Conservation (phyloP, 2,888 invertebrate genomes). For the Zelleria hepariella region DNA sequence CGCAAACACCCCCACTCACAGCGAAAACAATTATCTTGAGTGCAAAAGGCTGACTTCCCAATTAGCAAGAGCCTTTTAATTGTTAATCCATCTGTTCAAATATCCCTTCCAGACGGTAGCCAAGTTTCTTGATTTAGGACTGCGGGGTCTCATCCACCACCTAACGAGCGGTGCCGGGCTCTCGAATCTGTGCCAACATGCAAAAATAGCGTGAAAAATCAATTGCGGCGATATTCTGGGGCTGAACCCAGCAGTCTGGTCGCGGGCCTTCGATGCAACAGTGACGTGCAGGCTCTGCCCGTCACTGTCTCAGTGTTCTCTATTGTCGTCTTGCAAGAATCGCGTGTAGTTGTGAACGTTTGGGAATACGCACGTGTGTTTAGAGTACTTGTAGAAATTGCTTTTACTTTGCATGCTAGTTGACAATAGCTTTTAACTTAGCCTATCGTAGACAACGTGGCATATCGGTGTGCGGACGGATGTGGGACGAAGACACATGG, state of each 20-base stretch:
- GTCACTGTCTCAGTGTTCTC: no score
- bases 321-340: neutral
- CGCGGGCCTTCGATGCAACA: neutral
- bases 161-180: constrained; percentile 14
- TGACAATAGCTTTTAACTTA: neutral
- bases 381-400: neutral
- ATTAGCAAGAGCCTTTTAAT: neutral
- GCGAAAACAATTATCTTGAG: neutral
- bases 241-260: neutral
- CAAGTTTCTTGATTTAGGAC: constrained; percentile 2
- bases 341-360: neutral
- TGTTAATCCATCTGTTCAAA: neutral
- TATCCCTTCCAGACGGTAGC: neutral
- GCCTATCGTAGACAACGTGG: neutral
- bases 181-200: constrained; percentile 47
- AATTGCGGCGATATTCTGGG: constrained; percentile 39
- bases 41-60: neutral
- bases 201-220: constrained; percentile 64
- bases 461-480: neutral
- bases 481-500: neutral
- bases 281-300: no score
- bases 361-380: neutral
- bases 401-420: neutral
- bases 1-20: neutral
- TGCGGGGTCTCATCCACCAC: constrained; percentile 10